Base-by-base conservation (phyloP, 1,140 invertebrate species). In the Drosophila kanapiae region DNA sequence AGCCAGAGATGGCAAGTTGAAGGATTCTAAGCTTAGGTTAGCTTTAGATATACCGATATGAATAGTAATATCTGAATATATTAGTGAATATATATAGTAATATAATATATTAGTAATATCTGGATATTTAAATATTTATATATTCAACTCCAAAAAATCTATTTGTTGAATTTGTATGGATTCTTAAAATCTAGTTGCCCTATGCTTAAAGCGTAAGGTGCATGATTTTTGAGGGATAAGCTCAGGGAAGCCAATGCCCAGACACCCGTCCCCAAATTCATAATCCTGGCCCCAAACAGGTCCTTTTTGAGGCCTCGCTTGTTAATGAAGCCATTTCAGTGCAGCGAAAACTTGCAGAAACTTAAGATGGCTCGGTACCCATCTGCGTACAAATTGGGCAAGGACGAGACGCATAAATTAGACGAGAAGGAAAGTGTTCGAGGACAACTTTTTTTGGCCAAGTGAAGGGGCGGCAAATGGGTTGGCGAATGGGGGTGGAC, bases 241-340 rank as follows among this genome's bases (percentile, higher is more conserved):
- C 3, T 37, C 16, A 54, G 33, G 10, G 16, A 54, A 40, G 38
- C 38, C 38, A 14, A n/a, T 33, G 29, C 16, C 33, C 23, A 23
- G 14, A 6, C 14, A 31, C 11, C 33, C 59, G 58, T 71, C 45
- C 47, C 60, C 49, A 35, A 35, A 49, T 16, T 8, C 23, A 43
- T 29, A 35, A 45, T 23, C 38, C 43, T 56, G 33, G 4, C 43
- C 68, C 31, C 18, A 49, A 33, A 49, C 54, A 47, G 23, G 65
- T 45, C 51, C 53, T 60, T 43, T 38, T 37, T 49, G 23, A 42
- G 51, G 43, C 42, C 31, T 13, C 14, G 38, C 23, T 29, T 61
- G 40, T 67, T 88, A 90, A 90, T 88, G 84, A 88, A 88, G 74
- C 78, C 78, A 62, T 78, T 88, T 69, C 45, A 64, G 51, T 74